Evolutionary conservation across 1,140 invertebrate genomes (phyloP).

Genomic region (Pteromalus puparum): DNA sequence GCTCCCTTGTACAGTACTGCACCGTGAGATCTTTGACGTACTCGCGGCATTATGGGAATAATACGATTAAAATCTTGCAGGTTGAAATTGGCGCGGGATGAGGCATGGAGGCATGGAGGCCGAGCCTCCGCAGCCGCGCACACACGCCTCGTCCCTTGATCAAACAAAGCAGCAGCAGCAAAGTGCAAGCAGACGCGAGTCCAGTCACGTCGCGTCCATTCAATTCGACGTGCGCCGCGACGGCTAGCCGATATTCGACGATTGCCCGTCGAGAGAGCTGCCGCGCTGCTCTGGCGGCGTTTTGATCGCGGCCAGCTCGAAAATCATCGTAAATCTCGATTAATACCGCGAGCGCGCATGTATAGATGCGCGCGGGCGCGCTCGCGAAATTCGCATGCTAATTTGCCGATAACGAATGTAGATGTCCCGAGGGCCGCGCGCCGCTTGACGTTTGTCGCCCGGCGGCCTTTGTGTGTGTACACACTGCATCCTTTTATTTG

Average conservation of each 20-base stretch:
- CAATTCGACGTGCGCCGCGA: constrained; percentile 40
- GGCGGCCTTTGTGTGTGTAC: neutral
- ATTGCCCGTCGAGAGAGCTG: neutral
- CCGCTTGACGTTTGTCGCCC: neutral
- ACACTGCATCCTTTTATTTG: constrained; percentile 19
- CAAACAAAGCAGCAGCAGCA: neutral
- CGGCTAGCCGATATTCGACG: neutral
- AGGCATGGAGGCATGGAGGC: too few relatives aligned
- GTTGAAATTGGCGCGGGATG: neutral
- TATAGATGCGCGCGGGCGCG: neutral
- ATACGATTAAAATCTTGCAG: too few relatives aligned
- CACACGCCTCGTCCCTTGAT: neutral
- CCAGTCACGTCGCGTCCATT: constrained; percentile 46
- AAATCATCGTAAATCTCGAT: constrained; percentile 51
- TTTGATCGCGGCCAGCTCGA: neutral
- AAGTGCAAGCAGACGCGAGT: constrained; percentile 10
- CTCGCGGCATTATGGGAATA: too few relatives aligned
- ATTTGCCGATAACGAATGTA: constrained; percentile 47
- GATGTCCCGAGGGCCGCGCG: neutral
- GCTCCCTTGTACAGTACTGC: too few relatives aligned
- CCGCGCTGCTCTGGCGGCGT: neutral
- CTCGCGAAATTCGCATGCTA: constrained; percentile 43
- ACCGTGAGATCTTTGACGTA: too few relatives aligned
- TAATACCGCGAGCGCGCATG: constrained; percentile 15
- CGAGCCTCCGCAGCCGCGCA: neutral